phyloP scores from a whole-genome alignment of 2,797 vertebrate species.

The Sebastes minor region DNA sequence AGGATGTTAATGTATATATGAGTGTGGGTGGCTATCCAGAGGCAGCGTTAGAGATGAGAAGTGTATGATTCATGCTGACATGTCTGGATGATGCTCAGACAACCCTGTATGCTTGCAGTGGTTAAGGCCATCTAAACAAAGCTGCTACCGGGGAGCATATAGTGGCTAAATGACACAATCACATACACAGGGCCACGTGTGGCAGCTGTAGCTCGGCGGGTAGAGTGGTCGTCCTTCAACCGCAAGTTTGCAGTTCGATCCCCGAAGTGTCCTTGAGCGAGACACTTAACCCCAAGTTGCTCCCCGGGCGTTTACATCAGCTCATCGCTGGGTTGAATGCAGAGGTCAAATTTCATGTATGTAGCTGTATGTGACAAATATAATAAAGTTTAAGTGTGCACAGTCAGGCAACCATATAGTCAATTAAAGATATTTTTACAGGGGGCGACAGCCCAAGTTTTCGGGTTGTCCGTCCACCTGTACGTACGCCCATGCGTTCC shows the following conservation, averaged over 20 bases:
- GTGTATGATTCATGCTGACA: slow-evolving; percentile 24
- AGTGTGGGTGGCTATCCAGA: slow-evolving; percentile 6
- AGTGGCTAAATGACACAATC: background rate
- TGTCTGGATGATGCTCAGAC: background rate
- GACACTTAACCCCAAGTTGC: too few species aligned
- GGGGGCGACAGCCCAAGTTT: too few species aligned
- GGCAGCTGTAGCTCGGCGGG: too few species aligned
- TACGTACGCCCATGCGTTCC: too few species aligned
- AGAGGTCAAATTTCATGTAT: too few species aligned
- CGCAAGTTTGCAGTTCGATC: too few species aligned
- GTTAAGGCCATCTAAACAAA: slow-evolving; percentile 15
- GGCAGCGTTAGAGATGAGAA: background rate
- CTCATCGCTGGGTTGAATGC: too few species aligned
- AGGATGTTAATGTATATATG: background rate
- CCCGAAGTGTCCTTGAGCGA: too few species aligned
- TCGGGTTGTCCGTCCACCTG: accelerated
- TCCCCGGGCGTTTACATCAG: too few species aligned
- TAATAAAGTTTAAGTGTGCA: background rate
- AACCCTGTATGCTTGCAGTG: slow-evolving; percentile 12
- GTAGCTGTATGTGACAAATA: accelerated
- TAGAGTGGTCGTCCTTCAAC: too few species aligned
- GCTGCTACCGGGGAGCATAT: slow-evolving; percentile 8
- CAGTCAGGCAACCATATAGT: background rate
- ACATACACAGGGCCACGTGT: too few species aligned
- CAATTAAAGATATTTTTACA: background rate